Evolutionary conservation across 2,797 vertebrate species (phyloP).

Genomic region (Platalea minor): DNA sequence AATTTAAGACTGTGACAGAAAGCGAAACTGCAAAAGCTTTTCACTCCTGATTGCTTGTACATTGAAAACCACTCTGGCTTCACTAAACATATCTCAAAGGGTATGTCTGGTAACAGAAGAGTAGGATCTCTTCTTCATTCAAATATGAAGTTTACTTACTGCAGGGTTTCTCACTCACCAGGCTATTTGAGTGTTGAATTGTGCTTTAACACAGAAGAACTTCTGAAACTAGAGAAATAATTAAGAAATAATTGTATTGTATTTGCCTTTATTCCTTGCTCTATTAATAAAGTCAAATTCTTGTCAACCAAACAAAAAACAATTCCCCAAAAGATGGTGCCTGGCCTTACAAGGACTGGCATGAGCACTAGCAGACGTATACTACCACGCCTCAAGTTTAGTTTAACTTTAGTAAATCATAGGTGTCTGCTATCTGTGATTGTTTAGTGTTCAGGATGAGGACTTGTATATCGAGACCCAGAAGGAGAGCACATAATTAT

Average conservation of each 20-base stretch:
- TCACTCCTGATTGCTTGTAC: not conserved
- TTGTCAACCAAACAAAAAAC: not conserved
- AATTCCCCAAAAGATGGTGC: not conserved
- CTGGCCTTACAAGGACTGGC: not conserved
- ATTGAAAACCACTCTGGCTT: not conserved
- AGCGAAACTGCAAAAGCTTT: constrained; percentile 39
- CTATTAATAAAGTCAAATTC: not conserved
- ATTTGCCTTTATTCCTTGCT: not conserved
- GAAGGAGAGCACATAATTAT: not conserved
- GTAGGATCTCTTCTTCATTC: not conserved
- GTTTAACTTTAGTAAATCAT: constrained; percentile 45
- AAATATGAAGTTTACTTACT: not conserved
- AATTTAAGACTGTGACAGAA: not conserved
- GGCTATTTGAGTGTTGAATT: not conserved
- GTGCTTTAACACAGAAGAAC: not conserved
- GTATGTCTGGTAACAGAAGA: not conserved
- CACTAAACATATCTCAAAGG: not conserved
- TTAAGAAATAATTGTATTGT: not conserved
- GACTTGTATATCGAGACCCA: not conserved
- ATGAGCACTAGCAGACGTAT: not conserved
- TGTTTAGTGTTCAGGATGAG: not conserved
- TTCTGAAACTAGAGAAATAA: not conserved
- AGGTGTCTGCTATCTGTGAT: not conserved
- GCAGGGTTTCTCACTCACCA: not conserved
- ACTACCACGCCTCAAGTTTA: not conserved